Evolutionary conservation across 2,888 invertebrate genomes (phyloP).

Genomic region (Pollenia griseotomentosa): DNA sequence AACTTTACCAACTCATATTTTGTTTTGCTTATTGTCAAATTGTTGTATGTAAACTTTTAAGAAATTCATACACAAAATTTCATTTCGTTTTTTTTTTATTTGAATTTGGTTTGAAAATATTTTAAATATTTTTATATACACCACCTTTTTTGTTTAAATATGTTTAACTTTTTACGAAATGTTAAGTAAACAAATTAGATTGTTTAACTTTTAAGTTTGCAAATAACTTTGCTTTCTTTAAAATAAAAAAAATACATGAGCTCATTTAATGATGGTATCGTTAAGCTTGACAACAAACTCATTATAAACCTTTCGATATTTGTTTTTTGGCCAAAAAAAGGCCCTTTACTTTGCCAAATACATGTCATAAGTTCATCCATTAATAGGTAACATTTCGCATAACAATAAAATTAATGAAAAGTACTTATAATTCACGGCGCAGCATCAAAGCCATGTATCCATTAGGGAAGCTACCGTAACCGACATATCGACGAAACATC

Average conservation of each 20-base stretch:
- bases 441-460: too few species aligned
- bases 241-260: slow-evolving; percentile 23
- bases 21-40: too few species aligned
- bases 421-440: too few species aligned
- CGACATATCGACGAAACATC: too few species aligned
- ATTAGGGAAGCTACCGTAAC: too few species aligned
- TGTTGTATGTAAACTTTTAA: too few species aligned
- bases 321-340: not conserved
- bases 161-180: not conserved
- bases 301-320: slow-evolving; percentile 26
- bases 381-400: too few species aligned
- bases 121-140: not conserved
- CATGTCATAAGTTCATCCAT: too few species aligned
- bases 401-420: too few species aligned
- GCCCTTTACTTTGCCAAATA: too few species aligned
- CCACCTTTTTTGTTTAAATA: not conserved
- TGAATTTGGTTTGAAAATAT: not conserved
- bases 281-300: slow-evolving; percentile 46
- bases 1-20: too few species aligned
- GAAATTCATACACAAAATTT: not conserved
- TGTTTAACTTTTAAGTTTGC: slow-evolving; percentile 3
- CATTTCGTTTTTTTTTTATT: not conserved
- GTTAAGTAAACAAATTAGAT: slow-evolving; percentile 19
- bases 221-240: slow-evolving; percentile 30
- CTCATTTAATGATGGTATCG: slow-evolving; percentile 48